A percentile compares a stretch with the other conserved stretches of the same genome.
phyloP scores from a whole-genome alignment of 2,888 invertebrate species.

The Saturnia pavonia region DNA sequence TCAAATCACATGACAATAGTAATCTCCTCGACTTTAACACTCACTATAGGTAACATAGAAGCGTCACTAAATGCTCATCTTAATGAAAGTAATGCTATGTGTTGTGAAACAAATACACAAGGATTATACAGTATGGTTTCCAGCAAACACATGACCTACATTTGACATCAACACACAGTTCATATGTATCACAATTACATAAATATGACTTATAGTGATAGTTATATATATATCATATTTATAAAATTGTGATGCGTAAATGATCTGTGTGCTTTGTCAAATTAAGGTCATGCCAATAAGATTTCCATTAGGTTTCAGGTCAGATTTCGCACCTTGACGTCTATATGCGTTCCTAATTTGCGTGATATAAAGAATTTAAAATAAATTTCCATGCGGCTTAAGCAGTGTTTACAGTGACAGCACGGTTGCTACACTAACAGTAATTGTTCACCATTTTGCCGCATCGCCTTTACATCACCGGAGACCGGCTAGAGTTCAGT shows the following conservation, averaged over 20 bases:
- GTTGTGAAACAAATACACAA: conserved; percentile 42
- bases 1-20: not conserved
- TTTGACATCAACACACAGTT: not conserved
- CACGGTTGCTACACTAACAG: too few relatives aligned
- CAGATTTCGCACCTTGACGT: too few relatives aligned
- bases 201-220: not conserved
- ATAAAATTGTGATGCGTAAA: too few relatives aligned
- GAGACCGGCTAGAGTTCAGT: not conserved
- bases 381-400: too few relatives aligned
- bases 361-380: too few relatives aligned
- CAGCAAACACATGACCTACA: not conserved
- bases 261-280: too few relatives aligned
- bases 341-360: too few relatives aligned
- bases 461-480: not conserved
- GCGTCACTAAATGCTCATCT: conserved; percentile 46
- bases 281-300: too few relatives aligned
- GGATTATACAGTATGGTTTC: not conserved
- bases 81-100: conserved; percentile 61
- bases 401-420: too few relatives aligned
- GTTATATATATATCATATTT: too few relatives aligned
- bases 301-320: too few relatives aligned
- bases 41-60: conserved; percentile 43
- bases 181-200: not conserved
- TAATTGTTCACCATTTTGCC: too few relatives aligned
- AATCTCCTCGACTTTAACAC: conserved; percentile 29